These are phyloP conservation scores for Rhinogobio ventralis DNA, from an alignment of 2,797 vertebrate genomes.

Conservation along the genomic window DNA sequence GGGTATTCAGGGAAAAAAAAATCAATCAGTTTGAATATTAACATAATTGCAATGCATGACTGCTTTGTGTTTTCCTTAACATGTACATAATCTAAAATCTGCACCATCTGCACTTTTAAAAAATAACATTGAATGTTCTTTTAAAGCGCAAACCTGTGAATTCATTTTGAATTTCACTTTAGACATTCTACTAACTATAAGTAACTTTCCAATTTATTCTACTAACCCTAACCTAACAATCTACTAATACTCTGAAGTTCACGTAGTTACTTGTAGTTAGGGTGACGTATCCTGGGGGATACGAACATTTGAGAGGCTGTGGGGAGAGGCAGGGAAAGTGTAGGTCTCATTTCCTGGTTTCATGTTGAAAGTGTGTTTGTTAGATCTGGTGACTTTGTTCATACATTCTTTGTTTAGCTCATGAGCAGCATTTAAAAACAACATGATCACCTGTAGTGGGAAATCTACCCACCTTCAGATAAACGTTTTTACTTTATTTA, in stretches of 20 bases:
- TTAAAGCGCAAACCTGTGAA: background rate
- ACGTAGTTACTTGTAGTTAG: too few species aligned
- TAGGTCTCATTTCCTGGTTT: too few species aligned
- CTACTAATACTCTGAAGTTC: background rate
- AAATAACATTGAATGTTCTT: background rate
- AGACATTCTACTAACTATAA: background rate
- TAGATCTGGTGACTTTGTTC: too few species aligned
- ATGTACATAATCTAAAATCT: background rate
- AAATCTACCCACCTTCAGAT: too few species aligned
- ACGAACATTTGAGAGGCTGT: too few species aligned
- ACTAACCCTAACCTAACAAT: background rate
- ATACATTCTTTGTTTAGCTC: too few species aligned
- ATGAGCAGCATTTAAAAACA: too few species aligned
- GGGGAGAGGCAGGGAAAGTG: too few species aligned
- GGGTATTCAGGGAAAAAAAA: slow-evolving; percentile 25
- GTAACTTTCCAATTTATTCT: background rate
- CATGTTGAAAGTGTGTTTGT: too few species aligned
- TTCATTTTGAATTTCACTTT: background rate
- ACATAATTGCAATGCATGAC: slow-evolving; percentile 21
- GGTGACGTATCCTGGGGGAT: too few species aligned
- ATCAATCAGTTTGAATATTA: slow-evolving; percentile 13
- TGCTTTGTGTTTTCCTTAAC: slow-evolving; percentile 16
- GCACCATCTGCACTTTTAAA: background rate
- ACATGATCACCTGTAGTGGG: too few species aligned
- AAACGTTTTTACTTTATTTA: too few species aligned